phyloP scores from a whole-genome alignment of 2,797 vertebrate species.

The Leptodactylus fallax region DNA sequence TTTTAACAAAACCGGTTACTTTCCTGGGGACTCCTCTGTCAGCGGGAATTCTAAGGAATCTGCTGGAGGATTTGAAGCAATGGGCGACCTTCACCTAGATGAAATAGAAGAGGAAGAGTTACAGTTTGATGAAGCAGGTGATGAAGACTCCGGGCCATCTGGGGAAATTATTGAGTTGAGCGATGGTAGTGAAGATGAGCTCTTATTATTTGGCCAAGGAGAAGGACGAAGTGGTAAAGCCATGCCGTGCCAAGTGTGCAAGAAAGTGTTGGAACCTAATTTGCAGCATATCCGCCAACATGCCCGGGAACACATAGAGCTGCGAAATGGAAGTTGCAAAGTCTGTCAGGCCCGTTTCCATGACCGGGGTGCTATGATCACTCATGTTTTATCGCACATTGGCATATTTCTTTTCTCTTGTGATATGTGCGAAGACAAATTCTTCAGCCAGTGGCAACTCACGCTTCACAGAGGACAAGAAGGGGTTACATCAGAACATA shows the following conservation, averaged over 20 bases:
- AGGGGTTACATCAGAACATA: conserved; percentile 75
- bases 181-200: conserved; percentile 83
- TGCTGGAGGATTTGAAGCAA: conserved; percentile 74
- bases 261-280: conserved; percentile 83
- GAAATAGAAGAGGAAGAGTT: conserved; percentile 81
- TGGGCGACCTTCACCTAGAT: conserved; percentile 79
- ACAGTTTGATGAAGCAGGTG: conserved; percentile 85
- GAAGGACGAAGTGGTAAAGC: conserved; percentile 71
- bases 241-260: conserved; percentile 88
- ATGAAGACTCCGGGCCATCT: conserved; percentile 77
- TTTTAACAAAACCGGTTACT: conserved; percentile 74
- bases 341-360: conserved; percentile 88
- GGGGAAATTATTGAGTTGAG: conserved; percentile 89
- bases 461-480: conserved; percentile 87
- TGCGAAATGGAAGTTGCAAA: conserved; percentile 85
- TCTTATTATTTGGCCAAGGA: conserved; percentile 70
- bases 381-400: conserved; percentile 89
- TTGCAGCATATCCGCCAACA: conserved; percentile 85
- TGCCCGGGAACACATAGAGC: conserved; percentile 86
- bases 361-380: conserved; percentile 80
- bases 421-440: conserved; percentile 91
- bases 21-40: conserved; percentile 67
- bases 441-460: conserved; percentile 89
- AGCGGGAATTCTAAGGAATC: conserved; percentile 78
- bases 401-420: conserved; percentile 93